phyloP scores from a whole-genome alignment of 2,888 invertebrate species.

The Napeogenes sylphis region DNA sequence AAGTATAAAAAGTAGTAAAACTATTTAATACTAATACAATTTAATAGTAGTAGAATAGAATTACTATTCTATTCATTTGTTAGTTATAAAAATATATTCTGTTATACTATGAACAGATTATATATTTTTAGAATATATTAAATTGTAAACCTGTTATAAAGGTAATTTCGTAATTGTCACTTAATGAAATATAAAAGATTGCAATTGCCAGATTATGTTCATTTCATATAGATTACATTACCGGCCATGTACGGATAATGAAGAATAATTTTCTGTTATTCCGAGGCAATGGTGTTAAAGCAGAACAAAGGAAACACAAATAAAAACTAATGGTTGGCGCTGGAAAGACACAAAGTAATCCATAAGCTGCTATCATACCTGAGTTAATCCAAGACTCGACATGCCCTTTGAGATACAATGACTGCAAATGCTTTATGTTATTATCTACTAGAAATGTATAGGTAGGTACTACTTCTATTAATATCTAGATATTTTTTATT shows the following conservation, averaged over 20 bases:
- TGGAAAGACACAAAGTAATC: conserved; percentile 38
- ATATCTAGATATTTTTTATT: no score
- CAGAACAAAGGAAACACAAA: conserved; percentile 37
- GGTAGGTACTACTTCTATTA: background rate
- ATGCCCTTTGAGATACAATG: conserved; percentile 37
- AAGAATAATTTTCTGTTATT: conserved; percentile 38
- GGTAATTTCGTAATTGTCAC: background rate
- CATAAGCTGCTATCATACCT: conserved; percentile 37
- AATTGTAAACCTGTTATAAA: no score
- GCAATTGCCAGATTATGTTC: background rate
- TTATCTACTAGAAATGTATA: background rate
- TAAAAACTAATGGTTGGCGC: conserved; percentile 40
- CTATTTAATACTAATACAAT: no score
- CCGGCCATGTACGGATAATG: conserved; percentile 35
- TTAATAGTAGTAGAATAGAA: no score
- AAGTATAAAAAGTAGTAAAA: no score
- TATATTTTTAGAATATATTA: no score
- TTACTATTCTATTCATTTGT: no score
- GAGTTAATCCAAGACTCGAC: conserved; percentile 34
- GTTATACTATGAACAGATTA: no score
- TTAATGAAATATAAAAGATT: background rate
- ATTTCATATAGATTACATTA: conserved; percentile 24
- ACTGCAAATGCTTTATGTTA: conserved; percentile 24
- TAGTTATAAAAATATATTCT: no score
- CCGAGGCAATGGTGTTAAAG: conserved; percentile 31